Evolutionary conservation across 2,888 invertebrate genomes (phyloP).

Genomic region (Papilio gigon): DNA sequence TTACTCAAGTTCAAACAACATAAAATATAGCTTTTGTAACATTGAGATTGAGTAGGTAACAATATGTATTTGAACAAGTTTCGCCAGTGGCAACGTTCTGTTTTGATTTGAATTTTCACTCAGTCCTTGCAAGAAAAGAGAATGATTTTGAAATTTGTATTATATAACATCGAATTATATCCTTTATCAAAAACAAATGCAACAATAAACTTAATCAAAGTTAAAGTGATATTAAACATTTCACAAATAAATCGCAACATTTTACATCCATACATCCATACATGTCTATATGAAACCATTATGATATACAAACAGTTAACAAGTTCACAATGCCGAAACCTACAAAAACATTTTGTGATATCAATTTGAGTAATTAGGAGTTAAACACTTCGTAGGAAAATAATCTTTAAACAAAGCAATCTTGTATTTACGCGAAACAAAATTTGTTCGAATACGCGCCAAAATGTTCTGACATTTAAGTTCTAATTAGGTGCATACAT

Average conservation of each 20-base stretch:
- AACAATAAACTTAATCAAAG: background rate
- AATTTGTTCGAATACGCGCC: slow-evolving; percentile 38
- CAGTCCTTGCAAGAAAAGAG: too few relatives aligned
- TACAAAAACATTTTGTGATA: background rate
- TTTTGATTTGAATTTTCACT: too few relatives aligned
- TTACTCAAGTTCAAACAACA: slow-evolving; percentile 10
- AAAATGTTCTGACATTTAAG: slow-evolving; percentile 41
- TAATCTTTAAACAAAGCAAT: background rate
- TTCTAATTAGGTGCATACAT: slow-evolving; percentile 38
- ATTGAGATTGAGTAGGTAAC: background rate
- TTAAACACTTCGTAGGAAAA: background rate
- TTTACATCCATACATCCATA: too few relatives aligned
- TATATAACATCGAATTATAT: background rate
- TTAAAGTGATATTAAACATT: background rate
- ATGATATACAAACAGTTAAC: too few relatives aligned
- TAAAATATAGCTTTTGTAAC: background rate
- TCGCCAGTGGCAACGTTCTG: background rate
- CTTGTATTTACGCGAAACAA: slow-evolving; percentile 25
- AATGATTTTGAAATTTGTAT: too few relatives aligned
- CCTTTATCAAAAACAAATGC: background rate
- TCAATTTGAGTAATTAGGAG: background rate
- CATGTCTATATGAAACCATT: too few relatives aligned
- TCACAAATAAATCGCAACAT: background rate
- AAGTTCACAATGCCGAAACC: background rate
- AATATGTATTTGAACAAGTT: background rate